Conservation (phyloP, 2,888 invertebrate genomes). For the Chelonus formosanus region DNA sequence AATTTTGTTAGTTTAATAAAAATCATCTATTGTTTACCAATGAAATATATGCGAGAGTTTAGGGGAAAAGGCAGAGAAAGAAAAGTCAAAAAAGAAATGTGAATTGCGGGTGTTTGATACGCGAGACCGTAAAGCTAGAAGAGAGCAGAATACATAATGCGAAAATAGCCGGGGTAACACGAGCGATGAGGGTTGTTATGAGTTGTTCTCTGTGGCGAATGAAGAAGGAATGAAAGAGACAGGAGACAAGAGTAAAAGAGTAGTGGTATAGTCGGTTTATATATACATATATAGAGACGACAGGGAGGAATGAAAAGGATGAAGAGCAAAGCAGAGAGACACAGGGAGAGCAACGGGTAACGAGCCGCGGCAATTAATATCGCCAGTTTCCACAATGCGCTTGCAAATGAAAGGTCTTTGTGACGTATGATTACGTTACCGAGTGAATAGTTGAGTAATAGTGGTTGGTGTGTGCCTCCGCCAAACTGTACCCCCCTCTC, state of each 20-base stretch:
- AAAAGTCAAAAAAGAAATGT: constrained; percentile 41
- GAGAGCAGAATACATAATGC: constrained; percentile 63
- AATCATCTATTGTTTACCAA: constrained; percentile 32
- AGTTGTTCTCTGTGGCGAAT: constrained; percentile 6
- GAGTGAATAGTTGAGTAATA: constrained; percentile 66
- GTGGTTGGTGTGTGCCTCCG: constrained; percentile 56
- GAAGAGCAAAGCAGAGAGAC: constrained; percentile 11
- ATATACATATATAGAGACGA: not conserved
- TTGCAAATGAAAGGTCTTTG: constrained; percentile 66
- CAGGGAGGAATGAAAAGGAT: constrained; percentile 2
- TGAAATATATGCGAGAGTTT: too few species aligned
- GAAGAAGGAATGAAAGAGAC: constrained; percentile 9
- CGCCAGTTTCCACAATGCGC: constrained; percentile 65
- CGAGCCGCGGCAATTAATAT: constrained; percentile 66
- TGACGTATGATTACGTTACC: constrained; percentile 66
- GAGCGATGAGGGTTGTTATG: constrained; percentile 8
- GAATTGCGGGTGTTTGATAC: constrained; percentile 46
- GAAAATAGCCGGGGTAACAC: constrained; percentile 48
- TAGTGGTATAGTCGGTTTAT: not conserved
- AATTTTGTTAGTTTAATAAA: constrained; percentile 50
- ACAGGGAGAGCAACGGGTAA: constrained; percentile 44
- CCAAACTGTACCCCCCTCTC: constrained; percentile 46
- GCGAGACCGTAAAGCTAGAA: constrained; percentile 54
- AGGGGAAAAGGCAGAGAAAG: too few species aligned
- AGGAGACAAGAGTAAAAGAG: not conserved